Base-by-base conservation (phyloP, 2,113 vertebrate genomes). In the Tachysurus fulvidraco region DNA sequence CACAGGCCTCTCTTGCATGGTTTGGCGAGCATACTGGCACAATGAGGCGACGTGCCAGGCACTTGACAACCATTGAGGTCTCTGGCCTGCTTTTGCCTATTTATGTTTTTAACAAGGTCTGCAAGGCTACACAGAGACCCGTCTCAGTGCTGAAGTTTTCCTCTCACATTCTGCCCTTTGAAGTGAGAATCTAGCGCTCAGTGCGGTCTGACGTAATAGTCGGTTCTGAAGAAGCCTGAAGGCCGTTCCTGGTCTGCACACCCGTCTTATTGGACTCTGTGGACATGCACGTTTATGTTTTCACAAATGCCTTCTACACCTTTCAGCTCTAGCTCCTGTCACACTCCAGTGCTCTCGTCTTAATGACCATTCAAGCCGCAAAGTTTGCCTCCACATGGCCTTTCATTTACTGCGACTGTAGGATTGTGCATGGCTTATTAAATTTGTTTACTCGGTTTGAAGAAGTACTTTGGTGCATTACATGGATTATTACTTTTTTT, bases 161-260 rank as follows among this genome's bases (percentile, higher is more conserved):
- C 82, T 46, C 76, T 60, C 62, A 62, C 69, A 50, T 41, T 86
- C 83, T 65, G n/a, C 41, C 79, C 92, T 93, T 93, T 95, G 92
- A 94, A 93, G 93, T 93, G 91, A 91, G 90, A 90, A 90, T 91
- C 87, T 90, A 90, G 88, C 89, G 86, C 90, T 92, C 88, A 86
- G 83, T 89, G 90, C 83, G 77, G 88, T 74, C 79, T 91, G 92
- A 92, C 78, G 89, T 93, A 91, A 92, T 89, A 85, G 44, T 90
- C 16, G 78, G 86, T 91, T 92, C 89, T 91, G 91, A 91, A 88
- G 89, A 89, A 88, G 90, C 90, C 92, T 76, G 88, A 83, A 88
- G 76, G 71, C 83, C 83, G 83, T 73, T 30, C 55, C 78, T 30
- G 79, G 46, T 57, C 71, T 81, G 78, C 28, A 57, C 50, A 25